A percentile compares a stretch with the other conserved stretches of the same genome.
phyloP scores from a whole-genome alignment of 2,113 vertebrate genomes.

The Dasyurus viverrinus region DNA sequence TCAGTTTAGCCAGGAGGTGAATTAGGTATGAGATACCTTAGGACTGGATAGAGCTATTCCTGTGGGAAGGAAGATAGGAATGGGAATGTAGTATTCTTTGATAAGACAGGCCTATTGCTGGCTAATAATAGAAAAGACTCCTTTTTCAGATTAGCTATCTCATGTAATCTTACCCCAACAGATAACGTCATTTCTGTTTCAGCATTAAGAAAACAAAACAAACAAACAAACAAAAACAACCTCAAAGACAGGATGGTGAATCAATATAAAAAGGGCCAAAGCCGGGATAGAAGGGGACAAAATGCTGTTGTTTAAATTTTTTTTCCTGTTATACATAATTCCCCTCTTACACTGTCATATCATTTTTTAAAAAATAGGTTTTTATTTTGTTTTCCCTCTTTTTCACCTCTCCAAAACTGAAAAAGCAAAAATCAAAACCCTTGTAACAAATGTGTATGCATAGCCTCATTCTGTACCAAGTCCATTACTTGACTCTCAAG shows the following conservation, averaged over 20 bases:
- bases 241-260: too few relatives aligned
- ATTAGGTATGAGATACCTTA: neutral
- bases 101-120: neutral
- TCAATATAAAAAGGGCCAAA: neutral
- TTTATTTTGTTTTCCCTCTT: neutral
- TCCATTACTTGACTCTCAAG: neutral
- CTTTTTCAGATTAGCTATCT: too few relatives aligned
- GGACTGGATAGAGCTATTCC: too few relatives aligned
- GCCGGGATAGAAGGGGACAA: neutral
- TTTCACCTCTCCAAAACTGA: neutral
- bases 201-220: too few relatives aligned
- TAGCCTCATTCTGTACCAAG: neutral
- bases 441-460: neutral
- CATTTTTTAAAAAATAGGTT: neutral
- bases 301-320: neutral
- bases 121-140: neutral
- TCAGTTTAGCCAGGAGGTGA: neutral
- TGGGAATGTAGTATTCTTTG: neutral
- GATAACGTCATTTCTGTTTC: too few relatives aligned
- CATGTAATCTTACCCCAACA: neutral
- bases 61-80: neutral
- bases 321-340: neutral
- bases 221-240: too few relatives aligned
- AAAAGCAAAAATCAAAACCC: neutral
- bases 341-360: neutral